A percentile compares a stretch with the other conserved stretches of the same genome.
Evolutionary conservation across 2,888 invertebrate genomes (phyloP).

Genomic region (Operophtera brumata): DNA sequence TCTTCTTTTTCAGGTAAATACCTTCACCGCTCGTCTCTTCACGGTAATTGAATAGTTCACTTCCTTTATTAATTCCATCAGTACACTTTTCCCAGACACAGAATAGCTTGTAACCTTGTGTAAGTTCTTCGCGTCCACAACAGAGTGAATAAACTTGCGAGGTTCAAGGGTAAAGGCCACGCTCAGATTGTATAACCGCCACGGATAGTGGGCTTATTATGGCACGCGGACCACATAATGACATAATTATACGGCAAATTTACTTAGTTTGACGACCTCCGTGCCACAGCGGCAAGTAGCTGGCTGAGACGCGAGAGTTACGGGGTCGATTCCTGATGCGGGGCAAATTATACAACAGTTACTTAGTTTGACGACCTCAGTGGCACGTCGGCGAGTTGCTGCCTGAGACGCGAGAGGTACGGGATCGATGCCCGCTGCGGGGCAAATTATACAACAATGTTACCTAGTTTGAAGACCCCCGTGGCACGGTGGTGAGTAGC

Average conservation of each 20-base stretch:
- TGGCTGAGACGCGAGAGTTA: background rate
- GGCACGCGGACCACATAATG: background rate
- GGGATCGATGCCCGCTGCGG: too few relatives aligned
- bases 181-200: slow-evolving; percentile 6
- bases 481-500: too few relatives aligned
- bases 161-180: slow-evolving; percentile 34
- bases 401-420: too few relatives aligned
- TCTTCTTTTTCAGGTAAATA: too few relatives aligned
- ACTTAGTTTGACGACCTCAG: too few relatives aligned
- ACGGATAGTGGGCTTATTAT: slow-evolving; percentile 20
- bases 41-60: slow-evolving; percentile 20
- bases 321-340: too few relatives aligned
- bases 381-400: too few relatives aligned
- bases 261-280: background rate
- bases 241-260: background rate
- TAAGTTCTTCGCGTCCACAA: slow-evolving; percentile 24
- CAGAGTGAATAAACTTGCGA: slow-evolving; percentile 31
- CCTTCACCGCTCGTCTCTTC: background rate
- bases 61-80: slow-evolving; percentile 23
- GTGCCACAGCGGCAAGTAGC: background rate
- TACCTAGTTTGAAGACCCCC: too few relatives aligned
- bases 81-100: slow-evolving; percentile 21
- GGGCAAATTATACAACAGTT: too few relatives aligned
- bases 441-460: too few relatives aligned
- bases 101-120: slow-evolving; percentile 2